Percentiles rank a stretch among this genome's conserved stretches.
Evolutionary conservation across 2,888 invertebrate genomes (phyloP).

Genomic region (Apocheima hispidaria): DNA sequence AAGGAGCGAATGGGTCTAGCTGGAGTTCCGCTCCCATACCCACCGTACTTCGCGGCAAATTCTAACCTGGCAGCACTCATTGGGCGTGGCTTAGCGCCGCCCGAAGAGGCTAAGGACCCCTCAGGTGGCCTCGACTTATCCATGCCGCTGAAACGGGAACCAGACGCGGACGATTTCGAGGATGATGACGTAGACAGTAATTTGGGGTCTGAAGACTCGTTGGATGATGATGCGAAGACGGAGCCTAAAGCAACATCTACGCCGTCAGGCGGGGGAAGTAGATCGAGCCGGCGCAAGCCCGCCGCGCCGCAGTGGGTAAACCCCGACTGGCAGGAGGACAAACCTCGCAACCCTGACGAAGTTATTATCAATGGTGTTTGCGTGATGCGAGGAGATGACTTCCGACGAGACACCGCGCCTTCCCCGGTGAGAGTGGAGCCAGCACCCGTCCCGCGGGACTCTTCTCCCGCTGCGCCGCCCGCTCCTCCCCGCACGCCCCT

Average conservation of each 20-base stretch:
- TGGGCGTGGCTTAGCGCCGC: slow-evolving; percentile 88
- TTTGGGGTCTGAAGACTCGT: slow-evolving; percentile 89
- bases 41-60: slow-evolving; percentile 92
- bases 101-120: slow-evolving; percentile 90
- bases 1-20: slow-evolving; percentile 93
- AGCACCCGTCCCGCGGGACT: slow-evolving; percentile 87
- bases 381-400: slow-evolving; percentile 94
- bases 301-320: slow-evolving; percentile 99
- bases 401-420: slow-evolving; percentile 83
- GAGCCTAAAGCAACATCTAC: slow-evolving; percentile 85
- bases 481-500: slow-evolving; percentile 54
- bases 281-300: slow-evolving; percentile 93
- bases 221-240: slow-evolving; percentile 86
- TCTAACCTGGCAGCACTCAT: slow-evolving; percentile 92
- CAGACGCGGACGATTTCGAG: slow-evolving; percentile 91
- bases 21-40: slow-evolving; percentile 91
- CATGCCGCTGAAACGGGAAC: slow-evolving; percentile 93
- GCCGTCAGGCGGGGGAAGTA: slow-evolving; percentile 64
- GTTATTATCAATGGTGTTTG: slow-evolving; percentile 97
- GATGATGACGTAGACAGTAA: slow-evolving; percentile 93
- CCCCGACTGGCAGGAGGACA: slow-evolving; percentile 95
- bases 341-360: slow-evolving; percentile 88
- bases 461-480: slow-evolving; percentile 65
- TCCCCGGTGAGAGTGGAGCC: slow-evolving; percentile 90
- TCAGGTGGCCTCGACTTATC: slow-evolving; percentile 95